Conservation (phyloP, 2,888 invertebrate genomes). For the Drosophila anomalipes region DNA sequence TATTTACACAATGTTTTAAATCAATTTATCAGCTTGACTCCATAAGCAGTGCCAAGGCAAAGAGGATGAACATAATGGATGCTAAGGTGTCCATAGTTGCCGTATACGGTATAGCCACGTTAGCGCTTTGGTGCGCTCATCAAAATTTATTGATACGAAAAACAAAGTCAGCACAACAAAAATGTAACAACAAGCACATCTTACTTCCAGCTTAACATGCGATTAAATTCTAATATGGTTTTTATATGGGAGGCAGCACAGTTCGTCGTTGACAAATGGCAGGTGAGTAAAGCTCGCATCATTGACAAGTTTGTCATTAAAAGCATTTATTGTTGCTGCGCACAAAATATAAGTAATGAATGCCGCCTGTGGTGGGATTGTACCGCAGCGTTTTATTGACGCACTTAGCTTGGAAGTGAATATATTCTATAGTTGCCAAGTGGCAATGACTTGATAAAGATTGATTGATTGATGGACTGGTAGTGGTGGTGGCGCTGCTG, state of each 20-base stretch:
- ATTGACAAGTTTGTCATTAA: constrained; percentile 68
- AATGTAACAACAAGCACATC: constrained; percentile 41
- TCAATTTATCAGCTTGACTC: constrained; percentile 72
- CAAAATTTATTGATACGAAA: constrained; percentile 62
- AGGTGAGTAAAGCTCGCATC: constrained; percentile 37
- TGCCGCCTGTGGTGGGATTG: constrained; percentile 3
- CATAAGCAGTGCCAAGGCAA: constrained; percentile 1
- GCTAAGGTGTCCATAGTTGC: constrained; percentile 18
- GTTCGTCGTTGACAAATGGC: constrained; percentile 46
- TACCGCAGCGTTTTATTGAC: constrained; percentile 54
- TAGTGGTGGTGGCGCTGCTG: not conserved
- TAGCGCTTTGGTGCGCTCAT: constrained; percentile 33
- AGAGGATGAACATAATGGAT: not conserved
- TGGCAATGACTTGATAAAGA: constrained; percentile 69
- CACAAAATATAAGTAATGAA: constrained; percentile 57
- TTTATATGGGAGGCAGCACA: constrained; percentile 55
- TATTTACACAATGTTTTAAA: constrained; percentile 70
- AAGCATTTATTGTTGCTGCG: constrained; percentile 69
- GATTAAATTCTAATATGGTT: constrained; percentile 75
- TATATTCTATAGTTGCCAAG: constrained; percentile 33
- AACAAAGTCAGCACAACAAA: constrained; percentile 46
- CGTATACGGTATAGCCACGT: not conserved
- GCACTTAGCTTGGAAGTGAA: constrained; percentile 60
- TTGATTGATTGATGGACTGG: constrained; percentile 51
- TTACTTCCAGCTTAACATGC: constrained; percentile 67